Evolutionary conservation across 2,797 vertebrate genomes (phyloP), one percentile per base, ranked within the genome.

Genomic region (Malacoctenus gilli): DNA sequence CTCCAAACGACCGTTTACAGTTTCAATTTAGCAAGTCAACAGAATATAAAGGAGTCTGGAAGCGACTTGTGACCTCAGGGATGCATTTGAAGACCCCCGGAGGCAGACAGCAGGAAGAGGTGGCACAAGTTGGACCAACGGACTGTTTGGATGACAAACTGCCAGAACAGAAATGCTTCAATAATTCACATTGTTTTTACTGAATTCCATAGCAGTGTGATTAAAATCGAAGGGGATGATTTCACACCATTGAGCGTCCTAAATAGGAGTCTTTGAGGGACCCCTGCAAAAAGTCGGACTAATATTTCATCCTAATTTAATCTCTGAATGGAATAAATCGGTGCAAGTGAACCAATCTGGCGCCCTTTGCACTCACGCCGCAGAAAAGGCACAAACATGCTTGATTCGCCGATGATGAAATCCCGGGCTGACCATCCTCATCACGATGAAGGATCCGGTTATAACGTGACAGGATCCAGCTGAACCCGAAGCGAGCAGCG

Each of bases 381-480:
- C 28, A 16, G 25, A n/a, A 28, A 28, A 4, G n/a, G 25, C 25
- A 28, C 39, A 16, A 28, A 19, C 22, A 4, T 20, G 28, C 25
- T 36, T 11, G 19, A n/a, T n/a, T n/a, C n/a, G n/a, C n/a, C n/a
- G n/a, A 19, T 50, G 60, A 58, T 65, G 55, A 63, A 14, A 68
- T 53, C 12, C 34, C 40, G 22, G 37, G 22, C 46, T 47, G 71
- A 20, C 25, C 39, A 8, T 59, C 67, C 55, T 61, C 74, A 65
- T 72, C 77, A 51, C 52, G 70, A 58, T 66, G 68, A 73, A 69
- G 68, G 77, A 68, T 72, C 73, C 66, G 57, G 48, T 66, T 22
- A 44, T 65, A 79, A 77, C 62, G 77, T 80, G 70, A 69, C 74
- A 66, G 80, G 43, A 77, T 54, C 66, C 68, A 75, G 75, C 63